Evolutionary conservation across 2,888 invertebrate species (phyloP).

Genomic region (Drosophila phalerata): DNA sequence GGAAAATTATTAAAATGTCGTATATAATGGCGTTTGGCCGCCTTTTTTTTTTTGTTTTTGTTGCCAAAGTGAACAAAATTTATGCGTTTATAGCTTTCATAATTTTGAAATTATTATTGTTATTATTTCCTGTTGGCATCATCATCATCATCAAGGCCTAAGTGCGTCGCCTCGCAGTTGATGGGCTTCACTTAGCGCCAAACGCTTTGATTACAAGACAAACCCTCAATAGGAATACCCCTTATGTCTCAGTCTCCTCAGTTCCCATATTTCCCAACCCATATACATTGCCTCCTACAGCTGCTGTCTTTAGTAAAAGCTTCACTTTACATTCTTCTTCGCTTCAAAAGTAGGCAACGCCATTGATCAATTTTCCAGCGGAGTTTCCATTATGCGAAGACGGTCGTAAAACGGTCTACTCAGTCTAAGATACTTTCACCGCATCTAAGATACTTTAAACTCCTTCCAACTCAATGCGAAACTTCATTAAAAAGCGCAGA

Average conservation of each 20-base stretch:
- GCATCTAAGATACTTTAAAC: conserved; percentile 2
- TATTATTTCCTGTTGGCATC: conserved; percentile 60
- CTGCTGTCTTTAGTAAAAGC: conserved; percentile 14
- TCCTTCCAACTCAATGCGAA: conserved; percentile 10
- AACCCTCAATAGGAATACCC: background rate
- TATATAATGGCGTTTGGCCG: conserved; percentile 72
- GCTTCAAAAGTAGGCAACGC: conserved; percentile 41
- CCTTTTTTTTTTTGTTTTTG: too few species aligned
- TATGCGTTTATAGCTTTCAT: conserved; percentile 80
- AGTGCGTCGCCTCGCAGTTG: conserved; percentile 61
- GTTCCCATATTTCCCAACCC: background rate
- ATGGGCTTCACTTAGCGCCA: conserved; percentile 42
- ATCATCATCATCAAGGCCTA: conserved; percentile 64
- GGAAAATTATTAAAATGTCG: conserved; percentile 81
- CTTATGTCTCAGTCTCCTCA: background rate
- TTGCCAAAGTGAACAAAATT: conserved; percentile 61
- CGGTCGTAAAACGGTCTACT: conserved; percentile 32
- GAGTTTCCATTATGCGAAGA: conserved; percentile 12
- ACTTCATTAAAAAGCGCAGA: conserved; percentile 30
- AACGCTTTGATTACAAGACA: conserved; percentile 51
- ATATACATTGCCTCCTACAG: conserved; percentile 2
- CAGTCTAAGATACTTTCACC: background rate
- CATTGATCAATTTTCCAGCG: conserved; percentile 49
- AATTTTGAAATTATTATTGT: conserved; percentile 80
- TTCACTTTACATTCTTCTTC: background rate